Conservation (phyloP, 2,888 invertebrate genomes). For the Mellilla xanthometata region DNA sequence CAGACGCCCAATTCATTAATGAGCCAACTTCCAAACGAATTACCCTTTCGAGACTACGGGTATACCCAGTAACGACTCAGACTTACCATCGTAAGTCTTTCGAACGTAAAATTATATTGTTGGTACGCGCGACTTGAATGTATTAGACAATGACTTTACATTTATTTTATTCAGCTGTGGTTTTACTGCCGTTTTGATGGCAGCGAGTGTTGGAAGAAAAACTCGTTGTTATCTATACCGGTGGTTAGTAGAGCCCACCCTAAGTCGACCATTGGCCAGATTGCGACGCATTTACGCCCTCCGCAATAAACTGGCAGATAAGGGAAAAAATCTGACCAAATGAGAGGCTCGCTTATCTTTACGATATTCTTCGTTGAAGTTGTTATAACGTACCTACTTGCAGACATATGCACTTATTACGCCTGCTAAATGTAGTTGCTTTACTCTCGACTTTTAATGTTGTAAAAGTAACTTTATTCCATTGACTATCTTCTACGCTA, state of each 20-base stretch:
- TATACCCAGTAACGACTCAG: slow-evolving; percentile 28
- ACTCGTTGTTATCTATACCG: slow-evolving; percentile 43
- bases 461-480: too few species aligned
- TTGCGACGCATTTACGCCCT: slow-evolving; percentile 64
- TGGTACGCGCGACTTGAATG: slow-evolving; percentile 33
- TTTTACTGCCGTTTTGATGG: slow-evolving; percentile 26
- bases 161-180: slow-evolving; percentile 4
- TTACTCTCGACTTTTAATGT: too few species aligned
- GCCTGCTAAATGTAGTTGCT: too few species aligned
- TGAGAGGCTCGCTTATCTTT: slow-evolving; percentile 7
- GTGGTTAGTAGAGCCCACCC: slow-evolving; percentile 53
- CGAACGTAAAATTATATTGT: slow-evolving; percentile 52
- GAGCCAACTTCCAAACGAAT: slow-evolving; percentile 70
- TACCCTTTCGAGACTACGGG: slow-evolving; percentile 58
- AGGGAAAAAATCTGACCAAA: slow-evolving; percentile 15
- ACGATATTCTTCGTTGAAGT: slow-evolving; percentile 11
- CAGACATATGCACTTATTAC: too few species aligned
- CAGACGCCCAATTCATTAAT: slow-evolving; percentile 73
- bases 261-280: slow-evolving; percentile 66
- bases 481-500: too few species aligned
- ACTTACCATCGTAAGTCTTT: slow-evolving; percentile 41
- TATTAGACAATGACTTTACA: slow-evolving; percentile 20
- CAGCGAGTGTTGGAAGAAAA: slow-evolving; percentile 30
- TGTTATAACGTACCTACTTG: too few species aligned
- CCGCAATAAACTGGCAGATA: slow-evolving; percentile 23